Evolutionary conservation across 2,888 invertebrate species (phyloP).

Genomic region (Habrosyne pyritoides): DNA sequence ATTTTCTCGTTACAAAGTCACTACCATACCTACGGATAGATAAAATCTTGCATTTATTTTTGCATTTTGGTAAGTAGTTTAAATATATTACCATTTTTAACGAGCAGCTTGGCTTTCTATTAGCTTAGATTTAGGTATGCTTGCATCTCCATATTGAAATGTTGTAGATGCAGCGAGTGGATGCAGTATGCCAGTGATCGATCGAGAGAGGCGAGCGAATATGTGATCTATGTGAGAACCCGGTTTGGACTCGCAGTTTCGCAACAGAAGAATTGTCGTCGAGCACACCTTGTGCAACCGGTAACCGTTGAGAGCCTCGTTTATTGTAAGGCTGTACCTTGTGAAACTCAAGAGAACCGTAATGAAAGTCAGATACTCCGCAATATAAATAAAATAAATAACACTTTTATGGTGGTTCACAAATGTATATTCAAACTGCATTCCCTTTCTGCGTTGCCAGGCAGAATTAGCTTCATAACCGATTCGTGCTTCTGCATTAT

Average conservation of each 20-base stretch:
- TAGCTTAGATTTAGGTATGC: background rate
- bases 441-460: conserved; percentile 15
- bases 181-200: conserved; percentile 34
- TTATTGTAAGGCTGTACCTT: conserved; percentile 43
- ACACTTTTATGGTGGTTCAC: conserved; percentile 19
- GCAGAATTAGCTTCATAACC: conserved; percentile 1
- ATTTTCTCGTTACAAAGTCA: no score
- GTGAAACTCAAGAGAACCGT: conserved; percentile 38
- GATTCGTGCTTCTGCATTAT: background rate
- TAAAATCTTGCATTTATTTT: no score
- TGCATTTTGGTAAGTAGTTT: no score
- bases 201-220: conserved; percentile 40
- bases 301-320: conserved; percentile 37
- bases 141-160: background rate
- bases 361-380: conserved; percentile 32
- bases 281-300: conserved; percentile 56
- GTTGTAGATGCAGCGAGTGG: conserved; percentile 16
- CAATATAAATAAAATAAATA: conserved; percentile 29
- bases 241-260: conserved; percentile 45
- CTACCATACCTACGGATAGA: no score
- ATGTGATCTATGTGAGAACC: conserved; percentile 62
- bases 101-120: no score
- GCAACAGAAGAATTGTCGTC: conserved; percentile 58
- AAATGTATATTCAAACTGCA: conserved; percentile 19
- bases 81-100: no score